These are phyloP conservation scores for Gallinago jamesoni DNA, from an alignment of 2,113 vertebrate species.

Conservation along the genomic window DNA sequence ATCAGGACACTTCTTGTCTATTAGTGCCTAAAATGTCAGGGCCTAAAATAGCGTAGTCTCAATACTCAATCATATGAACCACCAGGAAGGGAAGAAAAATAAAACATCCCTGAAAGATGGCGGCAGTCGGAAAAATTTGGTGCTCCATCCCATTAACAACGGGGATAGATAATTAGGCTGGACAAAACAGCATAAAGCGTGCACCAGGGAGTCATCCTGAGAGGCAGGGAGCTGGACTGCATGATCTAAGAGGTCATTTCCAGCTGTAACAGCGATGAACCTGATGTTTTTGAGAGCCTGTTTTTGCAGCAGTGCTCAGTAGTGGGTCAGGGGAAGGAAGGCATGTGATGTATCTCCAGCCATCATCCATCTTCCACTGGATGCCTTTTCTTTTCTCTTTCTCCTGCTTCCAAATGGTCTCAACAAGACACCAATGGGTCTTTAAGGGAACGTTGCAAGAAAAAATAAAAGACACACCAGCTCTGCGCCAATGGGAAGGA, in stretches of 20 bases:
- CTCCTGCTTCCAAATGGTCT: background rate
- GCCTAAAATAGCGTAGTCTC: background rate
- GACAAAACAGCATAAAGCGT: constrained; percentile 10
- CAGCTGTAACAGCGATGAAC: background rate
- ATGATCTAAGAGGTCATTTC: constrained; percentile 35
- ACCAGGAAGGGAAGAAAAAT: background rate
- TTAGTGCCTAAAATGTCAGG: background rate
- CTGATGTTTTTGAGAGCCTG: background rate
- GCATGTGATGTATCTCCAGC: background rate
- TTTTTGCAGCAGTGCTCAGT: background rate
- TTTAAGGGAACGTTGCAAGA: constrained; percentile 14
- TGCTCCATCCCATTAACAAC: constrained; percentile 19
- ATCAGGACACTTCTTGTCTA: background rate
- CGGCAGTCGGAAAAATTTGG: background rate
- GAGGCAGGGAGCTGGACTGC: constrained; percentile 3
- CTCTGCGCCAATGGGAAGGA: background rate
- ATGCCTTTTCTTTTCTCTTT: background rate
- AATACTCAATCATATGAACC: background rate
- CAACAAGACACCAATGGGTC: background rate
- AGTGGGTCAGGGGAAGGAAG: background rate
- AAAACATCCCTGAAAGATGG: background rate
- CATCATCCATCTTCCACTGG: background rate
- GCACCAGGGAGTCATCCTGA: constrained; percentile 1
- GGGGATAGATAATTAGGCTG: constrained; percentile 29
- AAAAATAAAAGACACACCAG: background rate